phyloP scores from a whole-genome alignment of 2,113 vertebrate species.

The Origma solitaria region DNA sequence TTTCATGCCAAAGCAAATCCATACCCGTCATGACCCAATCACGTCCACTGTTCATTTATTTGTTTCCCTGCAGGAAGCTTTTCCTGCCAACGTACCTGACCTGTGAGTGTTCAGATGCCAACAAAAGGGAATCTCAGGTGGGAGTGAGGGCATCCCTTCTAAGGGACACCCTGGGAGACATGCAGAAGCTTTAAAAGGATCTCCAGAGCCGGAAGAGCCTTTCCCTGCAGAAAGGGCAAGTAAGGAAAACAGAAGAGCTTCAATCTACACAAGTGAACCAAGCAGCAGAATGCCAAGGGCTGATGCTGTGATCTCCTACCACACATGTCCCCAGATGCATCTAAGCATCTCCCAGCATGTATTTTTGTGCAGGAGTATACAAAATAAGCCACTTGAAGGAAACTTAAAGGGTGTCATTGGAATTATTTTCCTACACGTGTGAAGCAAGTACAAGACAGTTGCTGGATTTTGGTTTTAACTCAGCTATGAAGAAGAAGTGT shows the following conservation, averaged over 20 bases:
- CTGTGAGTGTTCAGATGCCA: neutral
- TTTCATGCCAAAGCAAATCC: neutral
- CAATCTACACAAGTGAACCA: neutral
- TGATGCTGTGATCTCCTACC: neutral
- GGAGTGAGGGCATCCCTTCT: accelerated
- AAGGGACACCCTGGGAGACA: neutral
- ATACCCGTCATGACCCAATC: neutral
- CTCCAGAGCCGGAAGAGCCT: neutral
- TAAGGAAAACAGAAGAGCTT: neutral
- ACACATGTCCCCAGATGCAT: neutral
- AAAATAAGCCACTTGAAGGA: neutral
- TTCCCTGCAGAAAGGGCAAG: neutral
- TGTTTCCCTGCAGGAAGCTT: neutral
- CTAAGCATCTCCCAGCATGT: neutral
- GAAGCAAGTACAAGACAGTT: neutral
- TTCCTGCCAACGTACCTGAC: neutral
- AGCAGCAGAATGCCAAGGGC: neutral
- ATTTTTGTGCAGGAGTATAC: neutral
- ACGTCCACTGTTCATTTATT: neutral
- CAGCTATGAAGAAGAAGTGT: neutral
- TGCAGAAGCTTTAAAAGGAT: neutral
- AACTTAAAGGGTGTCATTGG: neutral
- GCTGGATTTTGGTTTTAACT: neutral
- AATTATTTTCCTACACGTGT: neutral
- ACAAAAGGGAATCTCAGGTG: neutral